Evolutionary conservation across 1,140 invertebrate species (phyloP).

Genomic region (Pomacea maculata): DNA sequence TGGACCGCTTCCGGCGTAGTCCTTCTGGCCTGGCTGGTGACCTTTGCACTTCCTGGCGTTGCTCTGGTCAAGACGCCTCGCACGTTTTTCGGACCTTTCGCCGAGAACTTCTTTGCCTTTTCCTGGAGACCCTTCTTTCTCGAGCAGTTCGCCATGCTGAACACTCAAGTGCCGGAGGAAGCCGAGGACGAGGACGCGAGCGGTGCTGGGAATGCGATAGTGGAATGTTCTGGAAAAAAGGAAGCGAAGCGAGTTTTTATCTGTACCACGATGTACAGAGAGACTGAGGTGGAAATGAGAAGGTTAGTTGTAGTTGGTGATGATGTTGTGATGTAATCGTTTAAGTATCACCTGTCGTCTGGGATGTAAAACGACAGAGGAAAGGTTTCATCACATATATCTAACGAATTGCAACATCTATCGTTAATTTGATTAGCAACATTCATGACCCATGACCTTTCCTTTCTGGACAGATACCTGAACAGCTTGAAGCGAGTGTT

Average conservation of each 20-base stretch:
- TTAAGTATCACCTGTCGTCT: too few species aligned
- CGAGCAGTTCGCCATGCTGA: conserved; percentile 28
- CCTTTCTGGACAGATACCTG: conserved; percentile 28
- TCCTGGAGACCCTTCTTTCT: conserved; percentile 34
- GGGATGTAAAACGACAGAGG: neutral
- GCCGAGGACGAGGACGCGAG: neutral
- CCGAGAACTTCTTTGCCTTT: conserved; percentile 27
- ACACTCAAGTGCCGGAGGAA: conserved; percentile 2
- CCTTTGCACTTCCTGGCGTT: conserved; percentile 19
- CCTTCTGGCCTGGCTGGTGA: conserved; percentile 25
- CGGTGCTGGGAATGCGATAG: neutral
- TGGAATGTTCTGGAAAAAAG: neutral
- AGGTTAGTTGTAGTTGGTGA: neutral
- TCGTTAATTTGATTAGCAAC: neutral
- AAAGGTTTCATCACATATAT: neutral
- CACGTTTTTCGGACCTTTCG: conserved; percentile 18
- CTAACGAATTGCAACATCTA: neutral
- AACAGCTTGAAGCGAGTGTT: conserved; percentile 40
- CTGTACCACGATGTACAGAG: conserved; percentile 55
- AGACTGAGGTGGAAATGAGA: conserved; percentile 46
- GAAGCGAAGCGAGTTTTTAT: conserved; percentile 34
- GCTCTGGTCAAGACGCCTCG: conserved; percentile 13
- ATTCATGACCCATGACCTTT: neutral
- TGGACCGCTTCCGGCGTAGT: conserved; percentile 30
- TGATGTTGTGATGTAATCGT: too few species aligned